Evolutionary conservation across 2,113 vertebrate species (phyloP).

Genomic region (Apus apus): DNA sequence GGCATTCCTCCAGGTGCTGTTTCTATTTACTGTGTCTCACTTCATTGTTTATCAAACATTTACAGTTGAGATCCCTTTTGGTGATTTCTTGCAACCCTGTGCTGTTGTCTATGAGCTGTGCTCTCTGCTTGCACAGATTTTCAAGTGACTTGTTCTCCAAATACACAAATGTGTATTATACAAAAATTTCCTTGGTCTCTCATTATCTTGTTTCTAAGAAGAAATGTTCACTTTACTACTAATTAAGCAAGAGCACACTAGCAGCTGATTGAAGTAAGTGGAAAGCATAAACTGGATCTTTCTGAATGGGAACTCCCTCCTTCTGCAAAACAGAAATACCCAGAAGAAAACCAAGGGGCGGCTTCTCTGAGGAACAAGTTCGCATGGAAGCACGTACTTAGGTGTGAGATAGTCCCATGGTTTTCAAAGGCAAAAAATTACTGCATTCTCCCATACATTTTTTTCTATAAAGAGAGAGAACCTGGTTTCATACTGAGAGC

Average conservation of each 20-base stretch:
- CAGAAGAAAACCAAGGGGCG: not conserved
- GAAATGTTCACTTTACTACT: not conserved
- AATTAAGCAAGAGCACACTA: not conserved
- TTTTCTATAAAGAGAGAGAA: not conserved
- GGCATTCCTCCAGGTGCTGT: not conserved
- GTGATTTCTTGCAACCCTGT: not conserved
- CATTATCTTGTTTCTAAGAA: not conserved
- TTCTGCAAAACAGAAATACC: not conserved
- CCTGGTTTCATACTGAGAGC: not conserved
- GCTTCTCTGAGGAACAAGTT: not conserved
- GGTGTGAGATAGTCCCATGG: not conserved
- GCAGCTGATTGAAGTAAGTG: not conserved
- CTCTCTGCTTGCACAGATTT: not conserved
- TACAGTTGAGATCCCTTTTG: not conserved
- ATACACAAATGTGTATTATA: not conserved
- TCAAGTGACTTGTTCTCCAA: not conserved
- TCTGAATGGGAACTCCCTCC: not conserved
- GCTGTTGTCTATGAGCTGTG: not conserved
- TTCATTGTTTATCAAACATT: slow-evolving; percentile 32
- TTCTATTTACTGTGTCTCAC: slow-evolving; percentile 20
- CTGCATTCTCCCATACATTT: not conserved
- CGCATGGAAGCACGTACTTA: not conserved
- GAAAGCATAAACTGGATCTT: not conserved
- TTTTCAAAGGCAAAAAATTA: not conserved
- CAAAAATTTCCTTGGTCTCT: not conserved